Percentiles rank a stretch among this genome's conserved stretches.
phyloP scores from a whole-genome alignment of 2,888 invertebrate species.

The Xylota segnis region DNA sequence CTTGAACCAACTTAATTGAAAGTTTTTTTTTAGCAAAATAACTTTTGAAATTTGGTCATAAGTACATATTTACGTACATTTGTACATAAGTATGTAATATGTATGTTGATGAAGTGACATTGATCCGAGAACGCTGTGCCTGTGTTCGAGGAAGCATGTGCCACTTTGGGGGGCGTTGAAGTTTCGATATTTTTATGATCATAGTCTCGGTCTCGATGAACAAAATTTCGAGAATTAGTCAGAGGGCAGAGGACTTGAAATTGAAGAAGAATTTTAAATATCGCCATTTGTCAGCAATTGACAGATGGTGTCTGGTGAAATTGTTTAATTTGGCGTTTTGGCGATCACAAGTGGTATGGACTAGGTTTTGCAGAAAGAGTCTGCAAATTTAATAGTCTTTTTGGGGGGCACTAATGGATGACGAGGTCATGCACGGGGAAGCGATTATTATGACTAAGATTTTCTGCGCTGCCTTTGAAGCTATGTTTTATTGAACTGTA shows the following conservation, averaged over 20 bases:
- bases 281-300: constrained; percentile 44
- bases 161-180: constrained; percentile 50
- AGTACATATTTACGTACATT: too few species aligned
- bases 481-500: too few species aligned
- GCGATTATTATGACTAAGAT: not conserved
- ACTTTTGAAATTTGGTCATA: constrained; percentile 21
- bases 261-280: constrained; percentile 27
- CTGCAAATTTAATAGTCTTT: not conserved
- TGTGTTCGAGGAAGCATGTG: constrained; percentile 28
- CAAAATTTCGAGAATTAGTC: constrained; percentile 7
- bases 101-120: constrained; percentile 27
- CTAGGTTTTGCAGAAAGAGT: not conserved
- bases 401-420: not conserved
- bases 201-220: not conserved
- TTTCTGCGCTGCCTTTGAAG: not conserved
- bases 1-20: constrained; percentile 24
- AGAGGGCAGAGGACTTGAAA: constrained; percentile 13
- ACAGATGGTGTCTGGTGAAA: constrained; percentile 36
- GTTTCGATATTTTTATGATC: not conserved
- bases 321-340: constrained; percentile 18
- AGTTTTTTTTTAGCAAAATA: constrained; percentile 35
- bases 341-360: not conserved
- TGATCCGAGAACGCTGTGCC: constrained; percentile 1
- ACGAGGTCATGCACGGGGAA: not conserved
- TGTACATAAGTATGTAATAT: not conserved